These are phyloP conservation scores for Propsilocerus akamusi DNA, from an alignment of 1,140 invertebrate genomes.

Conservation along the genomic window DNA sequence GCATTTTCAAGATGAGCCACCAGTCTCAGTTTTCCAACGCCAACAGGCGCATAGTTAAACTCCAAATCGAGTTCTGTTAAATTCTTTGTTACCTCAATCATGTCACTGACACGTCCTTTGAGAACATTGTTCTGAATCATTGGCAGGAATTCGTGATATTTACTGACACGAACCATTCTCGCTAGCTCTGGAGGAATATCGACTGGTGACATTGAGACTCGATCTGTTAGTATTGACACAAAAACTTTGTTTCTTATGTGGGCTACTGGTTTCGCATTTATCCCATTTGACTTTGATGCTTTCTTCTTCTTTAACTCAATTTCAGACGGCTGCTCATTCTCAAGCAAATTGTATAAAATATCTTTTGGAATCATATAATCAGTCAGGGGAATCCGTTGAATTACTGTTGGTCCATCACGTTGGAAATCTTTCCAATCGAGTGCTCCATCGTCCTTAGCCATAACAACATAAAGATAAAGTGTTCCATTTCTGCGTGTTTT, in stretches of 20 bases:
- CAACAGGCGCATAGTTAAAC: constrained; percentile 39
- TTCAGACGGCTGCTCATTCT: constrained; percentile 35
- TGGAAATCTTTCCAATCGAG: constrained; percentile 29
- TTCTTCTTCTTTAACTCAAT: constrained; percentile 24
- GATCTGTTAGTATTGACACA: constrained; percentile 41
- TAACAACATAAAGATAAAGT: constrained; percentile 43
- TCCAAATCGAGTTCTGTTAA: constrained; percentile 33
- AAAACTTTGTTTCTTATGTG: constrained; percentile 39
- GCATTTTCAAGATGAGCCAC: constrained; percentile 64
- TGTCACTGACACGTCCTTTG: constrained; percentile 53
- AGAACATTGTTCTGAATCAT: constrained; percentile 67
- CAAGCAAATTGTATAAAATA: constrained; percentile 53
- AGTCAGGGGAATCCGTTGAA: constrained; percentile 40
- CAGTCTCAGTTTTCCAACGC: constrained; percentile 50
- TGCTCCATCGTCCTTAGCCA: constrained; percentile 28
- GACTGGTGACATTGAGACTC: constrained; percentile 30
- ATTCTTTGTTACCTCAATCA: constrained; percentile 38
- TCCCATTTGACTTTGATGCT: constrained; percentile 7
- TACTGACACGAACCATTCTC: constrained; percentile 31
- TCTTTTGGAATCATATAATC: constrained; percentile 51
- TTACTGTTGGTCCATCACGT: constrained; percentile 30
- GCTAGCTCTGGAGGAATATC: constrained; percentile 38
- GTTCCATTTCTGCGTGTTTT: constrained; percentile 60
- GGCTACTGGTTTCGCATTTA: constrained; percentile 21
- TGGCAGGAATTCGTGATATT: constrained; percentile 55